phyloP scores from a whole-genome alignment of 2,797 vertebrate genomes.

The Sebastolobus alascanus region DNA sequence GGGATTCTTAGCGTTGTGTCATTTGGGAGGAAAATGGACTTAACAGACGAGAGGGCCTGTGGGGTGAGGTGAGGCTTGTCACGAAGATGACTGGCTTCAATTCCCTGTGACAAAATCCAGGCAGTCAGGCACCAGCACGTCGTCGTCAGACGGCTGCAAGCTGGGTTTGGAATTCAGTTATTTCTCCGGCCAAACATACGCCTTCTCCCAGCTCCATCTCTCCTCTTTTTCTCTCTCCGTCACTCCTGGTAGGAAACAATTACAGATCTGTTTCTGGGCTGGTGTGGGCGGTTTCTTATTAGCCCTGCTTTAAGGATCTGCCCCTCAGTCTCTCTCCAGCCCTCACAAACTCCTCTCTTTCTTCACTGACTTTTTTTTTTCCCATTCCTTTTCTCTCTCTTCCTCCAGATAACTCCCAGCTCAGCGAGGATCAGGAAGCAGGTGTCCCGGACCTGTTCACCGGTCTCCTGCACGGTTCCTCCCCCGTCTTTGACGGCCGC shows the following conservation, averaged over 20 bases:
- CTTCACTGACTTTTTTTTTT: constrained; percentile 62
- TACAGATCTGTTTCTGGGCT: constrained; percentile 88
- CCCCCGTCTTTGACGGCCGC: constrained; percentile 92
- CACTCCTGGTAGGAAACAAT: constrained; percentile 87
- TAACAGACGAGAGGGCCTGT: constrained; percentile 73
- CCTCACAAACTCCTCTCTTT: constrained; percentile 71
- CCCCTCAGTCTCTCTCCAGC: constrained; percentile 64
- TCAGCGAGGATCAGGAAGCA: constrained; percentile 87
- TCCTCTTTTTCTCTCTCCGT: constrained; percentile 62
- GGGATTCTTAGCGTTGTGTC: constrained; percentile 53
- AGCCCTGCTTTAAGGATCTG: constrained; percentile 68
- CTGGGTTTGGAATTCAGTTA: constrained; percentile 88
- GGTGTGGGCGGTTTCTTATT: constrained; percentile 85
- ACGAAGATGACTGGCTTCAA: constrained; percentile 25
- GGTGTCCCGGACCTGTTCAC: constrained; percentile 95
- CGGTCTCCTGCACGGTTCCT: constrained; percentile 96
- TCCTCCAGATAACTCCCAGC: constrained; percentile 82
- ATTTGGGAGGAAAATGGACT: constrained; percentile 56
- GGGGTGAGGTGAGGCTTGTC: constrained; percentile 15
- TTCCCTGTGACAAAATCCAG: constrained; percentile 47
- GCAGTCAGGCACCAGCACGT: constrained; percentile 60
- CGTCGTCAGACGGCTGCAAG: constrained; percentile 73
- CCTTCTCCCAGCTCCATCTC: constrained; percentile 60
- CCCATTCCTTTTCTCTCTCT: constrained; percentile 61
- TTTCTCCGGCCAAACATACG: constrained; percentile 79